Evolutionary conservation across 2,888 invertebrate genomes (phyloP).

Genomic region (Cremastinae sp.): DNA sequence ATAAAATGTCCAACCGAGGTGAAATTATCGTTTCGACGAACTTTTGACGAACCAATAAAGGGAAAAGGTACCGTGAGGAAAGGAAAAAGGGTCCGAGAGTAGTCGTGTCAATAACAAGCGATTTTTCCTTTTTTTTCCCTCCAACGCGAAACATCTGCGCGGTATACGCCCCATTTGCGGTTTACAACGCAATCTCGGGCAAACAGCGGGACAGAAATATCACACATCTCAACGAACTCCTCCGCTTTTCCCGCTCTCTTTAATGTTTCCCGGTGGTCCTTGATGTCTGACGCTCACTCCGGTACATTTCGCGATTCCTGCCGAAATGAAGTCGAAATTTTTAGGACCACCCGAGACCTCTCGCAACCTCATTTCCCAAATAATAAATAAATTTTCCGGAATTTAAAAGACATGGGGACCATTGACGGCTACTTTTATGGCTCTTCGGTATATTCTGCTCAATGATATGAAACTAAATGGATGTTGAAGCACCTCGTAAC

Average conservation of each 20-base stretch:
- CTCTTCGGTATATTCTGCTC: constrained; percentile 25
- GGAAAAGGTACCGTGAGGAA: background rate
- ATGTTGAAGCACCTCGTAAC: constrained; percentile 15
- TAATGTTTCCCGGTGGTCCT: constrained; percentile 4
- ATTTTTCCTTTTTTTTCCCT: constrained; percentile 15
- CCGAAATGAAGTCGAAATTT: too few relatives aligned
- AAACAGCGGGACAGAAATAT: background rate
- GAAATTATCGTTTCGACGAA: constrained; percentile 24
- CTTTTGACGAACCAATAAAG: background rate
- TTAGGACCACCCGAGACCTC: too few relatives aligned
- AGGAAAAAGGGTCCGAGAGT: background rate
- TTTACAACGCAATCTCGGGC: constrained; percentile 12
- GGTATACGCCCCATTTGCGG: constrained; percentile 13
- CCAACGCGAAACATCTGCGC: constrained; percentile 13
- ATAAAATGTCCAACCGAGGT: background rate
- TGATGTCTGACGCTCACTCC: background rate
- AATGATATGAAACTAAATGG: constrained; percentile 31
- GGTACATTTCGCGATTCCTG: background rate
- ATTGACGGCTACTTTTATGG: constrained; percentile 45
- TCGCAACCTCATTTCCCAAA: too few relatives aligned
- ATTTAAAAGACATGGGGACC: background rate
- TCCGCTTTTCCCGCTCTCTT: background rate
- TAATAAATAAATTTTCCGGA: too few relatives aligned
- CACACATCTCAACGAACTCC: background rate
- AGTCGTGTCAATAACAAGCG: constrained; percentile 7